Evolutionary conservation across 2,113 vertebrate genomes (phyloP).

Genomic region (Phrynocephalus versicolor): DNA sequence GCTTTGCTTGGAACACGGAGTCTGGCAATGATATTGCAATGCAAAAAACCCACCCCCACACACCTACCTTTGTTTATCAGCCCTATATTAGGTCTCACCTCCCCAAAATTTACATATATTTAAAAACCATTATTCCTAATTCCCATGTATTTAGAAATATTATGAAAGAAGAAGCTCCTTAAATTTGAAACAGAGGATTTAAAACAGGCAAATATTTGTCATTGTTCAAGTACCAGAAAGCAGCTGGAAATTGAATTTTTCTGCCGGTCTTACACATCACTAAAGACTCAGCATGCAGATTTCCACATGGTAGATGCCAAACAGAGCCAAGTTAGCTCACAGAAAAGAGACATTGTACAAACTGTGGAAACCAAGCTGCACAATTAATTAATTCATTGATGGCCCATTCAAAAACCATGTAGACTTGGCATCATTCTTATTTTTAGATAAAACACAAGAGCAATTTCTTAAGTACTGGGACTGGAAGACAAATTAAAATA

Average conservation of each 20-base stretch:
- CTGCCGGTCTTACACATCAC: not conserved
- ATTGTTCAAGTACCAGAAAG: slow-evolving; percentile 29
- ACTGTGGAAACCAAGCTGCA: slow-evolving; percentile 43
- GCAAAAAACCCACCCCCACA: too few species aligned
- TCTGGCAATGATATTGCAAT: not conserved
- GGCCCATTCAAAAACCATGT: slow-evolving; percentile 36
- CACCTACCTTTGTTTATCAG: not conserved
- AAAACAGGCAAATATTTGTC: slow-evolving; percentile 1
- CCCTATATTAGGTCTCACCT: too few species aligned
- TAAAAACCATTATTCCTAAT: not conserved
- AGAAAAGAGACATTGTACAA: slow-evolving; percentile 17
- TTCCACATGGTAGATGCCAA: slow-evolving; percentile 36
- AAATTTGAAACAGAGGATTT: not conserved
- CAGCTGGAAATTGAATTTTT: slow-evolving; percentile 20
- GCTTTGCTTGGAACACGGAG: not conserved
- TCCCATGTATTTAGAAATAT: not conserved
- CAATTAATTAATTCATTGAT: slow-evolving; percentile 44
- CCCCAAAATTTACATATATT: not conserved
- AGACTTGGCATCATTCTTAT: slow-evolving; percentile 43
- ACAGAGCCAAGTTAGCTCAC: slow-evolving; percentile 15
- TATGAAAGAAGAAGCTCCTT: not conserved
- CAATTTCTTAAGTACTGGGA: slow-evolving; percentile 26
- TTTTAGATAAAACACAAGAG: slow-evolving; percentile 38
- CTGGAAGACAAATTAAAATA: slow-evolving; percentile 18
- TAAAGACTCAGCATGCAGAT: slow-evolving; percentile 21